phyloP scores from a whole-genome alignment of 1,140 invertebrate species.

The Bombus confusus region DNA sequence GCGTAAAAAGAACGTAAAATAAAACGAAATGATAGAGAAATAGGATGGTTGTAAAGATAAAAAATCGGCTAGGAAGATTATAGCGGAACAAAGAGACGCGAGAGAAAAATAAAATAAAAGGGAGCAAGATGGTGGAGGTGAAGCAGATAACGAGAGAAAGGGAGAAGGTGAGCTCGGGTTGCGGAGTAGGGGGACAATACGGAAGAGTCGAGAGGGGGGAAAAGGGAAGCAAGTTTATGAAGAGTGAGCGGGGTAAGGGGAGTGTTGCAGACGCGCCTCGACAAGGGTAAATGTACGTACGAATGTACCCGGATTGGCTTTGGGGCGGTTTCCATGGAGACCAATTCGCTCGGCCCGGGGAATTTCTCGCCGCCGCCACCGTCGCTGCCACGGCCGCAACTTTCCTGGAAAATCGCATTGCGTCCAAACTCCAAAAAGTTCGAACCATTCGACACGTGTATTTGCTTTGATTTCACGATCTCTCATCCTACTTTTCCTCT shows the following conservation, averaged over 20 bases:
- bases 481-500: too few relatives aligned
- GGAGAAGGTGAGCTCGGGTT: not conserved
- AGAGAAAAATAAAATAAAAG: not conserved
- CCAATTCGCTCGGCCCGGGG: slow-evolving; percentile 69
- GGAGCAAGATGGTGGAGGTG: not conserved
- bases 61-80: slow-evolving; percentile 5
- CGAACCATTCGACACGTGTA: slow-evolving; percentile 35
- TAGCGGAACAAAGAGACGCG: not conserved
- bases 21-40: not conserved
- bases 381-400: slow-evolving; percentile 20
- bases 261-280: slow-evolving; percentile 63
- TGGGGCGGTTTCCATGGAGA: slow-evolving; percentile 71
- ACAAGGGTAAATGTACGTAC: slow-evolving; percentile 72
- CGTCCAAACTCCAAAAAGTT: slow-evolving; percentile 59
- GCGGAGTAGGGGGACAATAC: slow-evolving; percentile 2
- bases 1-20: not conserved
- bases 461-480: slow-evolving; percentile 19
- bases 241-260: slow-evolving; percentile 5
- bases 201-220: not conserved
- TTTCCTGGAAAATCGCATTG: slow-evolving; percentile 34
- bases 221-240: not conserved
- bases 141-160: not conserved
- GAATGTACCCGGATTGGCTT: slow-evolving; percentile 72
- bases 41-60: not conserved
- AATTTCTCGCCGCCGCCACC: slow-evolving; percentile 49